Percentiles rank a stretch among this genome's conserved stretches.
phyloP scores from a whole-genome alignment of 2,888 invertebrate genomes.

The Cenopis cana region DNA sequence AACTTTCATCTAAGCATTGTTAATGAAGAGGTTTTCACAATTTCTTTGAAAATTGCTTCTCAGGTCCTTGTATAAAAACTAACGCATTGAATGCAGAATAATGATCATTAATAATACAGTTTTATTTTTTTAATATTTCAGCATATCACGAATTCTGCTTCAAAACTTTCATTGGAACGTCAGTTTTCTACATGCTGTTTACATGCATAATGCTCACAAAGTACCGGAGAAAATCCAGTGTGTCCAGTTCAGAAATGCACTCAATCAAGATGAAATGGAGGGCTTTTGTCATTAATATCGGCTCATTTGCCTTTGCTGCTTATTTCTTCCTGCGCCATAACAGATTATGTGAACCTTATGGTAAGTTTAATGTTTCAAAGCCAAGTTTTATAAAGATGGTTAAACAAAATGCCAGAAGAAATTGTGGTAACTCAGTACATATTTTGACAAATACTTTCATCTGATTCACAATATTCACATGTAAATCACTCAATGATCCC shows the following conservation, averaged over 20 bases:
- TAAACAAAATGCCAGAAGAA: no score
- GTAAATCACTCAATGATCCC: no score
- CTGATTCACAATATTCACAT: no score
- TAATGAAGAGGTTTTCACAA: no score
- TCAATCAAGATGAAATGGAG: slow-evolving; percentile 92
- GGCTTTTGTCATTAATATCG: slow-evolving; percentile 89
- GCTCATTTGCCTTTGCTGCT: slow-evolving; percentile 90
- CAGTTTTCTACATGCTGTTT: slow-evolving; percentile 94
- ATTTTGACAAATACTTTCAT: no score
- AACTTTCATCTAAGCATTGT: no score
- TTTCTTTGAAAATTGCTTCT: neutral
- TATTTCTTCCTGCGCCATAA: slow-evolving; percentile 97
- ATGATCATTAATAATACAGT: neutral
- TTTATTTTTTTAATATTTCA: slow-evolving; percentile 73
- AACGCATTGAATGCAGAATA: no score
- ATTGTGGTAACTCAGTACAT: no score
- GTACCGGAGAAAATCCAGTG: slow-evolving; percentile 85
- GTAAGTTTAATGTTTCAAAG: slow-evolving; percentile 81
- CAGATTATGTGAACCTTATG: slow-evolving; percentile 95
- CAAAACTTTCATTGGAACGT: slow-evolving; percentile 93
- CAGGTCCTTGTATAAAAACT: neutral
- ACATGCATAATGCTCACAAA: slow-evolving; percentile 89
- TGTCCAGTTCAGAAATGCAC: slow-evolving; percentile 84
- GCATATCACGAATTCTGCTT: slow-evolving; percentile 95
- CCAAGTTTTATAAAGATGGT: no score